Percentiles rank a stretch among this genome's conserved stretches.
phyloP scores from a whole-genome alignment of 2,888 invertebrate genomes.

The Serripes groenlandicus region DNA sequence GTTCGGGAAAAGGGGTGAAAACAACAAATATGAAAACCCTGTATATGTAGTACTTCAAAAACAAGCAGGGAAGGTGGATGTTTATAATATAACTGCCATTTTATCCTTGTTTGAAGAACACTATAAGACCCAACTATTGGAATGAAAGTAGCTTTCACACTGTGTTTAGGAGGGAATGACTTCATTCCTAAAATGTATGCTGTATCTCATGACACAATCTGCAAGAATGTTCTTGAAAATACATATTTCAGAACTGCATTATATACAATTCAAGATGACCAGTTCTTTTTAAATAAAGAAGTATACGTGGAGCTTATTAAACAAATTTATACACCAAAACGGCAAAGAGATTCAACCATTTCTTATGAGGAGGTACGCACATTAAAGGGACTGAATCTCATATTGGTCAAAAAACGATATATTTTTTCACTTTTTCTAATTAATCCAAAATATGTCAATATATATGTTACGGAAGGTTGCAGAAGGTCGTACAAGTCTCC shows the following conservation, averaged over 20 bases:
- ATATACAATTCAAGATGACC: neutral
- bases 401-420: too few relatives aligned
- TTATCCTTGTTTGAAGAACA: slow-evolving; percentile 21
- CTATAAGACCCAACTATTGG: slow-evolving; percentile 30
- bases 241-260: neutral
- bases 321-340: slow-evolving; percentile 16
- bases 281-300: neutral
- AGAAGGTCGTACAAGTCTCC: too few relatives aligned
- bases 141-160: slow-evolving; percentile 27
- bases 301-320: slow-evolving; percentile 3
- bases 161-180: slow-evolving; percentile 46
- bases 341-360: neutral
- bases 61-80: slow-evolving; percentile 16
- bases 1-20: slow-evolving; percentile 5
- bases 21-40: slow-evolving; percentile 12
- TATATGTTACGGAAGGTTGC: too few relatives aligned
- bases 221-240: slow-evolving; percentile 6
- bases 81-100: slow-evolving; percentile 32
- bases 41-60: slow-evolving; percentile 37
- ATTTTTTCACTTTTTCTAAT: too few relatives aligned
- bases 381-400: too few relatives aligned
- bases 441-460: too few relatives aligned
- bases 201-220: slow-evolving; percentile 26
- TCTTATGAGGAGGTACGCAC: slow-evolving; percentile 18
- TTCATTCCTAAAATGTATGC: slow-evolving; percentile 38